These are phyloP conservation scores for Sinocyclocheilus rhinocerous DNA, from an alignment of 2,113 vertebrate species.

Conservation along the genomic window DNA sequence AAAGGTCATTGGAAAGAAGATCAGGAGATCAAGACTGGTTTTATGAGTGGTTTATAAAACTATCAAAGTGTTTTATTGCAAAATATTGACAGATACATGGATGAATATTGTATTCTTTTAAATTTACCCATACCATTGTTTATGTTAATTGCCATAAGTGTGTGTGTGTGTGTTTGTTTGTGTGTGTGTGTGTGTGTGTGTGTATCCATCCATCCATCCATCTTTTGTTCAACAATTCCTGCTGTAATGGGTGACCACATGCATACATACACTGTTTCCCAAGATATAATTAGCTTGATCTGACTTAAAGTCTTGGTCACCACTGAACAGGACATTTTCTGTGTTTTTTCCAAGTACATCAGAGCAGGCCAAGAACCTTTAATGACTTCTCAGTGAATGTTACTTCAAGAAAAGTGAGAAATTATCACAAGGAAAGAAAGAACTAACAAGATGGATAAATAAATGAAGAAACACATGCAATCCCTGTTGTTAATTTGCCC, in stretches of 20 bases:
- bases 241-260: neutral
- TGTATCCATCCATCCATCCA: too few relatives aligned
- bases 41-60: too few relatives aligned
- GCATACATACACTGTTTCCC: neutral
- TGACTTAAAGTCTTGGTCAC: neutral
- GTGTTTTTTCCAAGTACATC: conserved; percentile 3
- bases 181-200: too few relatives aligned
- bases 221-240: neutral
- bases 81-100: too few relatives aligned
- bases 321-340: neutral
- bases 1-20: conserved; percentile 42
- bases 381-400: conserved; percentile 20
- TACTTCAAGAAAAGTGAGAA: conserved; percentile 1
- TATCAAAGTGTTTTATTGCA: too few relatives aligned
- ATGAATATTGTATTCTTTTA: too few relatives aligned
- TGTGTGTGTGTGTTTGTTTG: too few relatives aligned
- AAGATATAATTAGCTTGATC: neutral
- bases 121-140: too few relatives aligned
- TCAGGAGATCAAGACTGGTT: neutral
- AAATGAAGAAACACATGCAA: conserved; percentile 10
- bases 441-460: conserved; percentile 22
- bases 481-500: conserved; percentile 14
- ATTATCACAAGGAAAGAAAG: neutral
- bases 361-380: neutral
- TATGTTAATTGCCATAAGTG: too few relatives aligned